Evolutionary conservation across 2,113 vertebrate species (phyloP).

Genomic region (Tragelaphus strepsiceros): DNA sequence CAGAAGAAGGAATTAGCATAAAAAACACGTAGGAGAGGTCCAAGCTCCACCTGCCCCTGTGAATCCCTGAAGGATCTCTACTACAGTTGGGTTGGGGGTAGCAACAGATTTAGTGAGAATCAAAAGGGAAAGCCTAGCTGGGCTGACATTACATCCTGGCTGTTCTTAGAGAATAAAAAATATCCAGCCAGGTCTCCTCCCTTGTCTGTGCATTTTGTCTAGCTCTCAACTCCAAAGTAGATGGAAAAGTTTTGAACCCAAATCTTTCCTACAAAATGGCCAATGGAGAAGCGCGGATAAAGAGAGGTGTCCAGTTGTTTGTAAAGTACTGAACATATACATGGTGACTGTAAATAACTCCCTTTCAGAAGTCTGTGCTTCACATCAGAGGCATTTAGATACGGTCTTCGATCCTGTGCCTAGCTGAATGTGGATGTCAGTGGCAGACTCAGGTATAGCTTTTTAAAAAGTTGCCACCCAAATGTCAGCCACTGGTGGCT

Average conservation of each 20-base stretch:
- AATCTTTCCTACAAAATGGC: neutral
- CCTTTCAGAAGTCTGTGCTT: slow-evolving; percentile 11
- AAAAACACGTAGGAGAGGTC: neutral
- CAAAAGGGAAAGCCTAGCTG: neutral
- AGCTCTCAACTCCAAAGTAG: neutral
- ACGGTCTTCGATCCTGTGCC: neutral
- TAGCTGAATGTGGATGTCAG: neutral
- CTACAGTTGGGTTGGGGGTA: neutral
- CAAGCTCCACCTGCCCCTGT: neutral
- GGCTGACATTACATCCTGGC: neutral
- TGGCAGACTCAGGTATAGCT: neutral
- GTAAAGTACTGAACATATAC: neutral
- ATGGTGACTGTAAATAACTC: neutral
- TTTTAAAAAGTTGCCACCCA: neutral
- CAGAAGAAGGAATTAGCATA: neutral
- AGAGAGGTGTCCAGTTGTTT: neutral
- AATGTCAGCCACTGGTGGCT: neutral
- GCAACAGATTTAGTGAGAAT: neutral
- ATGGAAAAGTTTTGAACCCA: neutral
- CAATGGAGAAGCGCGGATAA: neutral
- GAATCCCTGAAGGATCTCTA: neutral
- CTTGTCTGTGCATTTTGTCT: neutral
- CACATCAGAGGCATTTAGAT: neutral
- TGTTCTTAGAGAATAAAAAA: neutral
- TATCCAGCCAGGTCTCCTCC: neutral